A percentile compares a stretch with the other conserved stretches of the same genome.
Evolutionary conservation across 2,888 invertebrate genomes (phyloP).

Genomic region (Synergus umbraculus): DNA sequence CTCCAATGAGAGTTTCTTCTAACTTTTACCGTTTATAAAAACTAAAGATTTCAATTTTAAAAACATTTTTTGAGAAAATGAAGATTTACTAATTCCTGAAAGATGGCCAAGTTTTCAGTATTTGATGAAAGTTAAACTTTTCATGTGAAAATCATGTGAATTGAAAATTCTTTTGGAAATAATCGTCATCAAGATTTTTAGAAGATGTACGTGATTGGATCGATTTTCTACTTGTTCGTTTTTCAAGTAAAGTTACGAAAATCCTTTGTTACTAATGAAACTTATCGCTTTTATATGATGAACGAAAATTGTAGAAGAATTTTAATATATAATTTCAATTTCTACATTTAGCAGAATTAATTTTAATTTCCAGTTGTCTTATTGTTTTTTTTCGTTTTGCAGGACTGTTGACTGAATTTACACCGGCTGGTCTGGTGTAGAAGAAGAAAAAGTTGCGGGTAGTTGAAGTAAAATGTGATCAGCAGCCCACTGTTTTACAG

Average conservation of each 20-base stretch:
- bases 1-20: slow-evolving; percentile 62
- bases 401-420: slow-evolving; percentile 68
- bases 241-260: slow-evolving; percentile 49
- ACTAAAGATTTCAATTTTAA: not conserved
- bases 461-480: slow-evolving; percentile 55
- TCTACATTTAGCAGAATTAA: not conserved
- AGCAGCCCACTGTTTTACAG: slow-evolving; percentile 40
- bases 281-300: not conserved
- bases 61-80: not conserved
- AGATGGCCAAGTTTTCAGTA: not conserved
- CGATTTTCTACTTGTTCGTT: not conserved
- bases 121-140: not conserved
- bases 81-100: not conserved
- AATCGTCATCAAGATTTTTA: not conserved
- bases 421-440: slow-evolving; percentile 59
- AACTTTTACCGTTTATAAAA: slow-evolving; percentile 22
- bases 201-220: not conserved
- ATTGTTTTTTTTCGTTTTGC: slow-evolving; percentile 54
- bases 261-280: not conserved
- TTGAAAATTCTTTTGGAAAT: not conserved
- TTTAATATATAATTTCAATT: not conserved
- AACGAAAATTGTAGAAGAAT: not conserved
- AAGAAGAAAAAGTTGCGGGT: slow-evolving; percentile 58
- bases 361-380: not conserved
- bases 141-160: not conserved